Evolutionary conservation across 2,113 vertebrate species (phyloP).

Genomic region (Phoenicopterus ruber): DNA sequence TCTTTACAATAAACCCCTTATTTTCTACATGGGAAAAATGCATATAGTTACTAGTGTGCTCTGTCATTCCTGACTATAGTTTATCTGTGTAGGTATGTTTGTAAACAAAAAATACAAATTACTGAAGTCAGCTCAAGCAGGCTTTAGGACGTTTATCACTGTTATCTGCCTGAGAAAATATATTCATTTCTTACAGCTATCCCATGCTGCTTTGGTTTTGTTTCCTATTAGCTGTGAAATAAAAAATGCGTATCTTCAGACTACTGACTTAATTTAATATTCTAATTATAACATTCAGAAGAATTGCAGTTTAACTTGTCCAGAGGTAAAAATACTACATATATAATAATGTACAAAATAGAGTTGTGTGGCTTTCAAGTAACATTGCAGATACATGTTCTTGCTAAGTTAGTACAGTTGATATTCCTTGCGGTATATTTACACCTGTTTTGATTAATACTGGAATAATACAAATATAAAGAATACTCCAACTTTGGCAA

Average conservation of each 20-base stretch:
- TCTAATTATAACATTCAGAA: background rate
- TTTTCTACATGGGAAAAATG: background rate
- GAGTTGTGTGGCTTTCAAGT: background rate
- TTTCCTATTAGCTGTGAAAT: background rate
- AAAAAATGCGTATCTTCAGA: background rate
- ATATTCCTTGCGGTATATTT: background rate
- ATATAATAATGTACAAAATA: background rate
- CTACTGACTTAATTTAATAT: background rate
- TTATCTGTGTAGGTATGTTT: background rate
- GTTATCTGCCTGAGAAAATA: background rate
- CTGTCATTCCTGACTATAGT: background rate
- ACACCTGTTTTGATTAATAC: background rate
- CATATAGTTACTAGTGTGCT: background rate
- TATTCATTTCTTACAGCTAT: background rate
- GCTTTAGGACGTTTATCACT: background rate
- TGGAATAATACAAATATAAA: background rate
- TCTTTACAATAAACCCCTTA: background rate
- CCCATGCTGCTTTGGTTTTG: background rate
- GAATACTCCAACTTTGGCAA: background rate
- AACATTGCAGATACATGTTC: background rate
- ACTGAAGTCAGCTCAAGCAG: background rate
- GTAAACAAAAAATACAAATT: background rate
- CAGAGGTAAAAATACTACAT: background rate
- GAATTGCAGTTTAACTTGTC: background rate
- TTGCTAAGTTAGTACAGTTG: background rate